Base-by-base conservation (phyloP, 2,797 vertebrate species). In the Galago senegalensis region DNA sequence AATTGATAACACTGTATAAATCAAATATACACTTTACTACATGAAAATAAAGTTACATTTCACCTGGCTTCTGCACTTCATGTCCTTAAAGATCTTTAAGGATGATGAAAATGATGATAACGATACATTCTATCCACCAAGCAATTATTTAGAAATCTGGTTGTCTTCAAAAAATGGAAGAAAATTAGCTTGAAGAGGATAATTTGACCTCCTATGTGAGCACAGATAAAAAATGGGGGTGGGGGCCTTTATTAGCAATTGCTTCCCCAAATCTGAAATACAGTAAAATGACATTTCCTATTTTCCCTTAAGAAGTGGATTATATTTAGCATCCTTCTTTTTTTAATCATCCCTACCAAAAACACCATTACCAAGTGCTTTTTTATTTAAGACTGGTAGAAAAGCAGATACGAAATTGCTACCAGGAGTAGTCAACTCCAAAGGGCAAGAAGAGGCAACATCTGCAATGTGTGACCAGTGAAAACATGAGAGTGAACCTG, bases 131-230 rank as follows among this genome's bases (percentile, higher is more conserved):
- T 81, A 97, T 95, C 67, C 53, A 85, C 70, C 69, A 95, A 97
- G 91, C 43, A 92, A 94, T 93, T 95, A 93, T 77, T 77, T 93
- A 85, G 84, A 95, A 96, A 92, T 92, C 69, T 77, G 25, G 23
- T 94, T 87, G 25, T 84, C 77, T 93, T 23, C 5, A 46, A 93
- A 82, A 89, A 91, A 89, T 53, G 49, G 85, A 89, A 95, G n/a
- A 94, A 97, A 96, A 97, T 91, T 85, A 92, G 61, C 56, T 63
- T 81, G 37, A 98, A 97, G 93, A 96, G 40, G 76, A 87, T 96
- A 95, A 93, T 85, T 87, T 94, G 67, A 95, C 70, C 94, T 96
- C 61, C 63, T 87, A 72, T 83, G 53, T 91, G 83, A 95, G 56
- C 40, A 34, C 84, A 95, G 58, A 87, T 87, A 56, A 56, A 75